Base-by-base conservation (phyloP, 2,888 invertebrate species). In the Neria commutata region DNA sequence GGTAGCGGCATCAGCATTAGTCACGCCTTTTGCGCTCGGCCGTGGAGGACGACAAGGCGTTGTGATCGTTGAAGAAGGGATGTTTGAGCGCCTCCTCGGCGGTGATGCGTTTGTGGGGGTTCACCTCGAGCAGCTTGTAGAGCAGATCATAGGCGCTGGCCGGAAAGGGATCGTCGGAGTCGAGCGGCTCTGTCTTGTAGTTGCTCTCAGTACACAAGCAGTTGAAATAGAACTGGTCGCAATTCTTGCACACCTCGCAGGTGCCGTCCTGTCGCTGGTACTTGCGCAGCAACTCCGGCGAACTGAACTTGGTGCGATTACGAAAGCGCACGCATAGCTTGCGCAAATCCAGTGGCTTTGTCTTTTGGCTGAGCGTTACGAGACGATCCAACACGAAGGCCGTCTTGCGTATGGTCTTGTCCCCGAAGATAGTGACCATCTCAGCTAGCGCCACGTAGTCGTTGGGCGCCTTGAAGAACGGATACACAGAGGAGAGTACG, bases 381-480 rank as follows among this genome's bases (percentile, higher is more conserved):
- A 85, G 83, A 61, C 86, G 84, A 55, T 85, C 86, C 76, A 91
- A 85, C 67, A 86, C 84, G 59, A 78, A 74, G 0, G 94, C 92
- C 58, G 90, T 86, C 61, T 85, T 84, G 66, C 87, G 86, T 69
- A 94, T 86, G 67, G 86, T 83, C 47, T 84, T 84, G 55, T 88
- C 88, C 23, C 95, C 95, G 73, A 94, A 88, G 67, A 95, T 83
- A 56, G 89, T 88, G 26, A 89, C 87, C 63, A 94, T 89, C 84
- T 95, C 94, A 47, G 92, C 91, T 40, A 95, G 83, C 58, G 93
- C 92, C 33, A 90, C 85, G 63, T 87, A 83, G 75, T 92, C 91
- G 80, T 92, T 92, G 29, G 88, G 86, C 21, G 92, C 91, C 70
- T 90, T 88, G 79, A 95, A 92, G 80, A 95, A 91, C 53, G 93